Base-by-base conservation (phyloP, 2,797 vertebrate species). In the Acestrorhynchus altus region DNA sequence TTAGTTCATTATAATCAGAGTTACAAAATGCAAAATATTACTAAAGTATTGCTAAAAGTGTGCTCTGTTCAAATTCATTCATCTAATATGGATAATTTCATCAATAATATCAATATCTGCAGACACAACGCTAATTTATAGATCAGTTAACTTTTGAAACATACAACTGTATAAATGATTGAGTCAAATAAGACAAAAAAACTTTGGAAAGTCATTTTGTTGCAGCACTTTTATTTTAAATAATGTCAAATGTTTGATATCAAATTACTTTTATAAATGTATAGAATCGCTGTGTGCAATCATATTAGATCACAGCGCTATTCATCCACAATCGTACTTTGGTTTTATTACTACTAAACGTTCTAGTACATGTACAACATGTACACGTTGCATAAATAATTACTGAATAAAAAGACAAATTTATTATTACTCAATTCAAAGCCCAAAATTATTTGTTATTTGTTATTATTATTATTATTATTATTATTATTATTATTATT, bases 161-260 rank as follows among this genome's bases (percentile, higher is more conserved):
- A 1, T 8, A 31, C 20, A n/a, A 12, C 31, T 44, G 1, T 31
- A n/a, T 16, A 24, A 56, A 56, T 57, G 24, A n/a, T n/a, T 12
- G 24, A 0, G 54, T 28, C 9, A 13, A 18, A 8, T 8, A 28
- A 40, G 39, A 8, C 49, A 49, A 56, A 35, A 0, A 16, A 5
- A 47, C 26, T 35, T 16, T 65, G 66, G 40, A 56, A 59, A 12
- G 18, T 10, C 16, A 18, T 77, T 61, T 77, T 44, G n/a, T n/a
- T 22, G n/a, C 6, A 65, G 15, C 22, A 64, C 12, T 40, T 40
- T 5, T n/a, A 13, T 3, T 7, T 10, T 60, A 28, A 20, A 51
- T 26, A 24, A 66, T 18, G 20, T 47, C 4, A 66, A 66, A 47
- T 11, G 15, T 67, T 51, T 28, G 44, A 66, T 18, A 11, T 47